Evolutionary conservation across 2,888 invertebrate genomes (phyloP).

Genomic region (Troides oblongomaculatus): DNA sequence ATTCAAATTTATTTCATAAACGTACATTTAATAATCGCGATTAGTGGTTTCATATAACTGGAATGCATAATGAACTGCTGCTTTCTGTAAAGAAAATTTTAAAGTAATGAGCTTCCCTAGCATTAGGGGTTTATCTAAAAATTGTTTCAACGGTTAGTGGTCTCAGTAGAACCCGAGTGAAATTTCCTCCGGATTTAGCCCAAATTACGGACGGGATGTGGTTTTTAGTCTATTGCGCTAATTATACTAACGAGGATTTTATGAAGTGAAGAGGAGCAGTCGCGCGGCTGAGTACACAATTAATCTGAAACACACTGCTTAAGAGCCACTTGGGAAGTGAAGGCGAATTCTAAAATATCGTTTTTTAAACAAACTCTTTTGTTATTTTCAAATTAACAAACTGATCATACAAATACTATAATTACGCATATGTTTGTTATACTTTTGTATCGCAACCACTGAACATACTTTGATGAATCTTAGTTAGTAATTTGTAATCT

Average conservation of each 20-base stretch:
- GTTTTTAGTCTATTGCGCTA: conserved; percentile 23
- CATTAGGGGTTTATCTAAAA: neutral
- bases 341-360: conserved; percentile 9
- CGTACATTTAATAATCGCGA: too few species aligned
- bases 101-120: too few species aligned
- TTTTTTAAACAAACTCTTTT: neutral
- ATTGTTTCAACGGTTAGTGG: conserved; percentile 1
- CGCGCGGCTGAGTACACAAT: conserved; percentile 18
- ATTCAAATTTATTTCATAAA: too few species aligned
- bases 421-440: too few species aligned
- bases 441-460: too few species aligned
- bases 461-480: too few species aligned
- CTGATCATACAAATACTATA: neutral
- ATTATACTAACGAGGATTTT: conserved; percentile 26
- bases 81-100: too few species aligned
- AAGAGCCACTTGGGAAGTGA: conserved; percentile 11
- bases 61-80: conserved; percentile 8
- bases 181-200: conserved; percentile 2
- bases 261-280: conserved; percentile 17
- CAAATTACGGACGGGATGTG: conserved; percentile 13
- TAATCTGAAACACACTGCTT: conserved; percentile 21
- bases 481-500: too few species aligned
- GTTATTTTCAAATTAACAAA: neutral
- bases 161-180: neutral
- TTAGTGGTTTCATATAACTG: conserved; percentile 15